Percentiles rank a stretch among this genome's conserved stretches.
Conservation (phyloP, 2,113 vertebrate species). For the Channa maculata region DNA sequence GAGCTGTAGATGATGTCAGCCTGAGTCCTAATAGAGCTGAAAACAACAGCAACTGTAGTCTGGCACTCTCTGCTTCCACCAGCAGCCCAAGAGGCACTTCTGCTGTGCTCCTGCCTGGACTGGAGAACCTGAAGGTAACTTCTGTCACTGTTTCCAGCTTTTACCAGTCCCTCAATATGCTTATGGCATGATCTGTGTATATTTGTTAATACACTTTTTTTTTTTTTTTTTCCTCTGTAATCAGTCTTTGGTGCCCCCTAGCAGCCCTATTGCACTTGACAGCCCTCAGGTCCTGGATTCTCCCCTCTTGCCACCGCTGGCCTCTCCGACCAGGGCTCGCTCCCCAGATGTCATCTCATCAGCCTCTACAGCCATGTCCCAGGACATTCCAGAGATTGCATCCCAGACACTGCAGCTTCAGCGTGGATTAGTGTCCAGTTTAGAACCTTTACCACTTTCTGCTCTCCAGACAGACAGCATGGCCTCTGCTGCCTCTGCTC, state of each 20-base stretch:
- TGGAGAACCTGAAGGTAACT: conserved; percentile 89
- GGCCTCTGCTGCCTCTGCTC: conserved; percentile 93
- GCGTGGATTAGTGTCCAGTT: conserved; percentile 61
- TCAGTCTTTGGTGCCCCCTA: conserved; percentile 80
- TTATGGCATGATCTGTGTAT: not conserved
- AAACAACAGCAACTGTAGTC: conserved; percentile 78
- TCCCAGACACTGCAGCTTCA: conserved; percentile 90
- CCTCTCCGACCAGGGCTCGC: conserved; percentile 93
- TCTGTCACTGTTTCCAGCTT: not conserved
- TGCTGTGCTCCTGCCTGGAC: conserved; percentile 88
- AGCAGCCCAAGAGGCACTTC: conserved; percentile 85
- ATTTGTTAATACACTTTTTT: not conserved
- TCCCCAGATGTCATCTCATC: conserved; percentile 98
- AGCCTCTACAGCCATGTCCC: conserved; percentile 94
- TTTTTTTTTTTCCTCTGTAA: conserved; percentile 28
- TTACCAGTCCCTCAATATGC: not conserved
- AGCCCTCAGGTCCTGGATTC: conserved; percentile 88
- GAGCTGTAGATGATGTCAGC: conserved; percentile 88
- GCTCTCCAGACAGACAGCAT: conserved; percentile 89
- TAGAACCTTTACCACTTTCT: conserved; percentile 76
- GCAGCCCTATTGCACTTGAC: conserved; percentile 85
- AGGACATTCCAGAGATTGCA: conserved; percentile 96
- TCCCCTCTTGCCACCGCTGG: conserved; percentile 87
- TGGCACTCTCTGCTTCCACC: conserved; percentile 81
- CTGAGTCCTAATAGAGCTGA: conserved; percentile 89